These are phyloP conservation scores for Lysandra bellargus DNA, from an alignment of 2,888 invertebrate genomes.

Conservation along the genomic window DNA sequence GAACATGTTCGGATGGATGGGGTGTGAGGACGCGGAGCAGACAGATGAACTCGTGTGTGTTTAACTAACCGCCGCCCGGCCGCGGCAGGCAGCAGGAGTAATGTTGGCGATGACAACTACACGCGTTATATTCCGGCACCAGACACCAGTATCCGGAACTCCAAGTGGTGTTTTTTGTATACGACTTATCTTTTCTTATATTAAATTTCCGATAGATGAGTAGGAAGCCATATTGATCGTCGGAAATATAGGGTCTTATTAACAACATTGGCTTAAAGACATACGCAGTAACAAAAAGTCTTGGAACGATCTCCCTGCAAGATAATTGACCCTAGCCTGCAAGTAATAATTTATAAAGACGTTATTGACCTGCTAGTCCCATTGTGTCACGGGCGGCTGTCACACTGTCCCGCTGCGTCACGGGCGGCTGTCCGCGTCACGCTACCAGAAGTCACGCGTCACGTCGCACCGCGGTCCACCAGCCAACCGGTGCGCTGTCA, in stretches of 20 bases:
- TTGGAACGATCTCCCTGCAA: too few species aligned
- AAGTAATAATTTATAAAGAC: neutral
- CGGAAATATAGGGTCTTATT: too few species aligned
- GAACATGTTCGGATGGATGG: neutral
- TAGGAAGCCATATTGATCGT: too few species aligned
- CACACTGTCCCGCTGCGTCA: neutral
- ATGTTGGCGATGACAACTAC: neutral
- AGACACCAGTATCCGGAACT: neutral
- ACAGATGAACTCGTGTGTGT: neutral
- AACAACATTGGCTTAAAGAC: too few species aligned
- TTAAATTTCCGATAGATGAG: too few species aligned
- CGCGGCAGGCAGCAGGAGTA: neutral
- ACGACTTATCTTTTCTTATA: too few species aligned
- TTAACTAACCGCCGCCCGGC: neutral
- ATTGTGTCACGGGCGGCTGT: neutral
- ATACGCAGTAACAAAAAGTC: too few species aligned
- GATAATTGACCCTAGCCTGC: too few species aligned
- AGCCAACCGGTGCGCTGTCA: constrained; percentile 6
- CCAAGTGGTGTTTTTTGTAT: too few species aligned
- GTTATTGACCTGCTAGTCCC: neutral
- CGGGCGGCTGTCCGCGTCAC: neutral
- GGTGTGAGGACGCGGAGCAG: neutral
- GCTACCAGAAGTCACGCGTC: neutral
- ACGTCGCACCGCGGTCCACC: neutral
- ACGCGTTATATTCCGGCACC: neutral